Base-by-base conservation (phyloP, 2,113 vertebrate species). In the Lepus europaeus region DNA sequence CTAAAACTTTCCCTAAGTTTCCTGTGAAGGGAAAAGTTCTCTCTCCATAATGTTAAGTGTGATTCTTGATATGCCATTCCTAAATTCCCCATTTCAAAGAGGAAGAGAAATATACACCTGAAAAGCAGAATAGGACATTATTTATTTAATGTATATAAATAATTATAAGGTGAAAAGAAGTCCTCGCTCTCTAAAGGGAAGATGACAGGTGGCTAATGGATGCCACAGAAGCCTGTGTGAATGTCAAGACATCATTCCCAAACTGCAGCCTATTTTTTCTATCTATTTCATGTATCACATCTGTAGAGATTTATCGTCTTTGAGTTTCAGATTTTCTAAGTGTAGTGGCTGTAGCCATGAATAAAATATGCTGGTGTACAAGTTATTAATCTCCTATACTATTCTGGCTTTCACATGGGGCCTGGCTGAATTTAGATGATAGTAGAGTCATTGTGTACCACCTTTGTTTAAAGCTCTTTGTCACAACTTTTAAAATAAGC, bases 261-360 rank as follows among this genome's bases (percentile, higher is more conserved):
- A 73, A 83, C 31, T 77, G n/a, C 0, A 14, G 53, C 11, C 59
- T 88, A 56, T 92, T 94, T 97, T 93, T 31, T 88, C 45, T 27
- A 87, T 70, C 5, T 88, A 93, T 91, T 93, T 36, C 33, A 91
- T 89, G 92, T 96, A 83, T 84, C 82, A 96, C 23, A 53, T 88
- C 83, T 96, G 94, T 66, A 83, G 78, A 96, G 82, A 96, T 91
- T 95, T 92, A 95, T 87, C 70, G 39, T 56, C 27, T 86, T 36
- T 89, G 82, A 92, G 89, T 92, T 96, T 96, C 49, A 86, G 59
- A 93, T 85, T 95, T 96, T 89, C 82, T 53, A 95, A 95, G 70
- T 81, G 8, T 16, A 82, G 74, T 82, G n/a, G 59, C 78, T 90
- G 82, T 95, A 76, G 80, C 74, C 33, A 80, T 95, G 69, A 97